A percentile compares a stretch with the other conserved stretches of the same genome.
Evolutionary conservation across 2,113 vertebrate species (phyloP).

Genomic region (Ceyx melanurus): DNA sequence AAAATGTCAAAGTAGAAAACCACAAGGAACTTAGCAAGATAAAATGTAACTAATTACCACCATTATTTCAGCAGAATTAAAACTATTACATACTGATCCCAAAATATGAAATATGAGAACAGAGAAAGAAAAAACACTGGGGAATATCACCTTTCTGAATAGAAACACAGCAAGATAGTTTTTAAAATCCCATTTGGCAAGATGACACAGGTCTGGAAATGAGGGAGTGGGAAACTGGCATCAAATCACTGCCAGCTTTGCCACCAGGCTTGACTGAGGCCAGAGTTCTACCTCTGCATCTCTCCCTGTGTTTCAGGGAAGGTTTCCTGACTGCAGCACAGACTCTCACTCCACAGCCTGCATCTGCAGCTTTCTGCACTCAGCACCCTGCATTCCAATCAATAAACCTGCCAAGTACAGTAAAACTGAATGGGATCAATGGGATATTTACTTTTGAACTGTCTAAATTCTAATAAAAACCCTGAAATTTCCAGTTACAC

Average conservation of each 20-base stretch:
- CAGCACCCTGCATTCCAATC: neutral
- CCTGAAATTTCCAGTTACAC: neutral
- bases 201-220: neutral
- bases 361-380: neutral
- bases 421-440: neutral
- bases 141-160: neutral
- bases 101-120: neutral
- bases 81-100: neutral
- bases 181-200: neutral
- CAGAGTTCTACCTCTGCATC: neutral
- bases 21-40: neutral
- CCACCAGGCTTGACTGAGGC: neutral
- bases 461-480: neutral
- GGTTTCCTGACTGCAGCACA: neutral
- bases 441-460: neutral
- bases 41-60: neutral
- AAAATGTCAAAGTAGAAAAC: neutral
- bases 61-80: constrained; percentile 4
- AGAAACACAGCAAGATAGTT: neutral
- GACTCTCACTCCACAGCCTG: neutral
- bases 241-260: neutral
- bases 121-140: neutral
- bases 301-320: neutral
- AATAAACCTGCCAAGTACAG: neutral
- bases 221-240: neutral